Conservation (phyloP, 2,888 invertebrate genomes). For the Troides oblongomaculatus region DNA sequence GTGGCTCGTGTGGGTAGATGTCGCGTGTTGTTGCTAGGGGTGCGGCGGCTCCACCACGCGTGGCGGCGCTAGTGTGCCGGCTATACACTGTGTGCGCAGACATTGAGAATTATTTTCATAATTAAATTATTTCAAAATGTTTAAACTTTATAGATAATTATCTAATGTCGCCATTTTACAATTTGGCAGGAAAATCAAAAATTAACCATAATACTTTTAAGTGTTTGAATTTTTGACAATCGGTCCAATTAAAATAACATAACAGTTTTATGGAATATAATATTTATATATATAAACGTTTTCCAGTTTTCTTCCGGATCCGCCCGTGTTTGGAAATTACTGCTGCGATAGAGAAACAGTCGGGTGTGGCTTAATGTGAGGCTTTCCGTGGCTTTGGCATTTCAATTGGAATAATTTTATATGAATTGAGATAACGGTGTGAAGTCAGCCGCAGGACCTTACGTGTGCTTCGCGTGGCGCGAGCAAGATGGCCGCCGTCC, state of each 20-base stretch:
- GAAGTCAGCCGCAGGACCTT: conserved; percentile 57
- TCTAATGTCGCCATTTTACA: no score
- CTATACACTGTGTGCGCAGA: not conserved
- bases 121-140: no score
- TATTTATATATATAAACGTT: no score
- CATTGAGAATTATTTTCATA: no score
- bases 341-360: conserved; percentile 17
- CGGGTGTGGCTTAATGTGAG: conserved; percentile 23
- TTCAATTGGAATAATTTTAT: conserved; percentile 21
- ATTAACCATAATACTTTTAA: no score
- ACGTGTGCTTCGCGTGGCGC: conserved; percentile 59
- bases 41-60: conserved; percentile 56
- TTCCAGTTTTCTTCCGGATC: no score
- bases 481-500: conserved; percentile 78
- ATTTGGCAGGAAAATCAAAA: no score
- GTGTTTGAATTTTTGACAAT: no score
- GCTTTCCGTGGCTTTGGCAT: conserved; percentile 30
- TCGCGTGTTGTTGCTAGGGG: conserved; percentile 75
- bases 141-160: no score
- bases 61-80: conserved; percentile 27
- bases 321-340: not conserved
- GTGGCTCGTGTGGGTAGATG: conserved; percentile 70
- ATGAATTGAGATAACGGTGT: conserved; percentile 32
- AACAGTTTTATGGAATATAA: no score
- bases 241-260: no score